A percentile compares a stretch with the other conserved stretches of the same genome.
These are phyloP conservation scores for Diphyllodes magnificus DNA, from an alignment of 2,113 vertebrate species.

Conservation along the genomic window DNA sequence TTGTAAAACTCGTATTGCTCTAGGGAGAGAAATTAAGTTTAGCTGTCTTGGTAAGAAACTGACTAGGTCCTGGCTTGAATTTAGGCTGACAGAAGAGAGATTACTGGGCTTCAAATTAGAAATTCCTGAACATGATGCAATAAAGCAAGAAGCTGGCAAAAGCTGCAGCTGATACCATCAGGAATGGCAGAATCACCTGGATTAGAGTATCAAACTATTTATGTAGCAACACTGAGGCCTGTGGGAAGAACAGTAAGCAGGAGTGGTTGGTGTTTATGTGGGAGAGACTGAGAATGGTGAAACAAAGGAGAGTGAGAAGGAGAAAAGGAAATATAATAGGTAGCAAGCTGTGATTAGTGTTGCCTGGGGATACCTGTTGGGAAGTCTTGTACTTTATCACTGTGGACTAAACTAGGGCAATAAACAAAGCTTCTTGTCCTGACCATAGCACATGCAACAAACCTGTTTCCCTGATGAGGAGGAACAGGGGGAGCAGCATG, in stretches of 20 bases:
- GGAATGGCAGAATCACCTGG: neutral
- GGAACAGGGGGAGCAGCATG: neutral
- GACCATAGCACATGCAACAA: neutral
- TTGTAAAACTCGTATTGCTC: neutral
- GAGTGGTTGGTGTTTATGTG: neutral
- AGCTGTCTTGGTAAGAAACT: neutral
- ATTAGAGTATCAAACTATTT: neutral
- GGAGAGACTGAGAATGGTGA: neutral
- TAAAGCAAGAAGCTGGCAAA: neutral
- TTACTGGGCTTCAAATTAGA: neutral
- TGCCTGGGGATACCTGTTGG: neutral
- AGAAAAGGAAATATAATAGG: neutral
- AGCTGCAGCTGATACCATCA: neutral
- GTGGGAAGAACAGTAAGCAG: neutral
- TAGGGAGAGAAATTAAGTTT: neutral
- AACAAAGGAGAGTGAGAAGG: neutral
- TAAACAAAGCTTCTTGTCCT: neutral
- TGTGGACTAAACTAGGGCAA: neutral
- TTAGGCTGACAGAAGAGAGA: neutral
- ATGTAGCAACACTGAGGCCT: neutral
- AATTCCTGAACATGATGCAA: neutral
- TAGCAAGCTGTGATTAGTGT: neutral
- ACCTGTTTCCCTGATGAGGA: neutral
- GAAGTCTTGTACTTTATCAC: neutral
- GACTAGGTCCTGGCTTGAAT: neutral